These are phyloP conservation scores for Tychaedon coryphoeus DNA, from an alignment of 2,113 vertebrate species.

Conservation along the genomic window DNA sequence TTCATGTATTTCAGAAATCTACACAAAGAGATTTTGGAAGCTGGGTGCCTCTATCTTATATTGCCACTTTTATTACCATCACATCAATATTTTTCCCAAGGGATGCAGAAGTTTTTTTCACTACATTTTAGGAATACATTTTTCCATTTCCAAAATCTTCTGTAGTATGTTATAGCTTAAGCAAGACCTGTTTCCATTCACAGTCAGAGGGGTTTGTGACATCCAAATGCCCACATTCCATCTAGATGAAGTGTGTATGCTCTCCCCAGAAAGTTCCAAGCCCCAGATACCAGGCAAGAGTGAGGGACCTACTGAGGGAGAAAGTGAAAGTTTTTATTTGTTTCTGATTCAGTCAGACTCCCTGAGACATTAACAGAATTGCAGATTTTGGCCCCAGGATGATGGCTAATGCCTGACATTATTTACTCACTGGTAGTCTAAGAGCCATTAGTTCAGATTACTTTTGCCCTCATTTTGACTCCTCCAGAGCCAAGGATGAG, in stretches of 20 bases:
- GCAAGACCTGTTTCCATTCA: background rate
- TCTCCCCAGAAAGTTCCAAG: background rate
- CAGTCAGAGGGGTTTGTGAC: background rate
- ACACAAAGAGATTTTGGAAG: background rate
- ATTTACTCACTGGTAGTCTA: background rate
- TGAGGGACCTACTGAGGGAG: background rate
- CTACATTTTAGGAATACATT: background rate
- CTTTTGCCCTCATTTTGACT: background rate
- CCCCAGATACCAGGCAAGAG: background rate
- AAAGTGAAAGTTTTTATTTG: background rate
- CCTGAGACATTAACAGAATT: background rate
- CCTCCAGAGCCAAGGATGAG: background rate
- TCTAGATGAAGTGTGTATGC: background rate
- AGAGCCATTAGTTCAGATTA: background rate
- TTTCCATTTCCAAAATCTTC: background rate
- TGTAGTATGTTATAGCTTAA: background rate
- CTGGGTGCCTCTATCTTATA: background rate
- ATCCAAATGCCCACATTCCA: background rate
- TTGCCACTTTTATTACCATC: background rate
- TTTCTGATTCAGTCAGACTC: background rate
- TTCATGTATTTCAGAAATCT: background rate
- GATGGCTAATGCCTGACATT: background rate
- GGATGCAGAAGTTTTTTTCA: background rate
- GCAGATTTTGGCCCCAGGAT: background rate
- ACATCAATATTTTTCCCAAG: background rate